Evolutionary conservation across 2,888 invertebrate species (phyloP).

Genomic region (Amiota communis): DNA sequence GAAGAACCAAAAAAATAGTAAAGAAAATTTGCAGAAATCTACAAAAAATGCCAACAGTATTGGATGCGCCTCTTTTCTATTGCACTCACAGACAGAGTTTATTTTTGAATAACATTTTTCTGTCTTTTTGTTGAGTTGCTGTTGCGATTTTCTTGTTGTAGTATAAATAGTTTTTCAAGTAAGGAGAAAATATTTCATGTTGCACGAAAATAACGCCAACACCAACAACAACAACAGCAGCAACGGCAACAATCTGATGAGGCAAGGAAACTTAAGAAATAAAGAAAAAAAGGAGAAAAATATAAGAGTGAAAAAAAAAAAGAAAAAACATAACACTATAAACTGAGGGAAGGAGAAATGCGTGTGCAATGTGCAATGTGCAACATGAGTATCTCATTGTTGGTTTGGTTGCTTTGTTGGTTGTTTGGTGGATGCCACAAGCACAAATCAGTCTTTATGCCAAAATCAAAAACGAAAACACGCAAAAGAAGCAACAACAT

Average conservation of each 20-base stretch:
- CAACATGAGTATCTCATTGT: too few species aligned
- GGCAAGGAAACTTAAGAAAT: not conserved
- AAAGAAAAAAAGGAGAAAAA: constrained; percentile 1
- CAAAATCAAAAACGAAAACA: constrained; percentile 24
- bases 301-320: too few species aligned
- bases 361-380: too few species aligned
- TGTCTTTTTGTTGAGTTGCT: too few species aligned
- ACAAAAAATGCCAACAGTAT: not conserved
- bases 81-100: too few species aligned
- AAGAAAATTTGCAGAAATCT: constrained; percentile 1
- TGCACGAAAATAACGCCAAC: constrained; percentile 2
- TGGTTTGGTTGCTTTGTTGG: too few species aligned
- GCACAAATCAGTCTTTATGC: constrained; percentile 10
- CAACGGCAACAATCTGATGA: not conserved
- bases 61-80: not conserved
- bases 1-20: not conserved
- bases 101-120: too few species aligned
- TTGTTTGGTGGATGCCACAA: constrained; percentile 12
- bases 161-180: constrained; percentile 12
- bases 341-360: too few species aligned
- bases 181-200: constrained; percentile 4
- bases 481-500: not conserved
- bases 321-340: too few species aligned
- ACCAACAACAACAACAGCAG: too few species aligned
- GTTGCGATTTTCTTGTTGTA: not conserved